Base-by-base conservation (phyloP, 2,888 invertebrate genomes). In the Drosophila sordidula region DNA sequence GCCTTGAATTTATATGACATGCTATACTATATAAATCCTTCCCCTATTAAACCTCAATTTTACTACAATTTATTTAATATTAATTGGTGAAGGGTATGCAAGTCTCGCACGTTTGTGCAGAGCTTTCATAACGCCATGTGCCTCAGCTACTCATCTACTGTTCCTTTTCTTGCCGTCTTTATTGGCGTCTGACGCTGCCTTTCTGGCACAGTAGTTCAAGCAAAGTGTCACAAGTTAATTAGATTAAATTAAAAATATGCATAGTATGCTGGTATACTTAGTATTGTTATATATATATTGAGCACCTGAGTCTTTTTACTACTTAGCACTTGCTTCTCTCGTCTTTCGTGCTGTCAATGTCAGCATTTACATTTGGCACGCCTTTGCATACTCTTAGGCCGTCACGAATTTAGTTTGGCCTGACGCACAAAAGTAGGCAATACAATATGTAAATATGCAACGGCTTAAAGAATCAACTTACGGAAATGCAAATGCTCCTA, bases 161-260 rank as follows among this genome's bases (percentile, higher is more conserved):
- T 42, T 50, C 29, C 49, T 50, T 49, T 54, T 55, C 16, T 46
- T 14, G 26, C 39, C 41, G 25, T 34, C 49, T 22, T 14, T 38
- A 9, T 63, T 25, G 6, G 2, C 11, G 49, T 47, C 34, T 38
- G 32, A 32, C 14, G 34, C 66, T 52, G 67, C 34, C 54, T 83
- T 83, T 83, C 54, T 87, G 81, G 84, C 78, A 78, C 87, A 85
- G 89, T 87, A 86, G 84, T 71, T 80, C 89, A 89, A 72, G 78
- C 87, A 54, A 73, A 83, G 65, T 87, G 85, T 76, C 87, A 87
- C 81, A 86, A 86, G 85, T 86, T 86, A 86, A 86, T 86, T 84
- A 86, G 85, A 86, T 86, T 86, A 86, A 63, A 79, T 72, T 55
- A 49, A 61, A 72, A 70, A 71, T 82, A 75, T 73, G 73, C 56